phyloP scores from a whole-genome alignment of 2,797 vertebrate genomes.

The Arnoldichthys spilopterus region DNA sequence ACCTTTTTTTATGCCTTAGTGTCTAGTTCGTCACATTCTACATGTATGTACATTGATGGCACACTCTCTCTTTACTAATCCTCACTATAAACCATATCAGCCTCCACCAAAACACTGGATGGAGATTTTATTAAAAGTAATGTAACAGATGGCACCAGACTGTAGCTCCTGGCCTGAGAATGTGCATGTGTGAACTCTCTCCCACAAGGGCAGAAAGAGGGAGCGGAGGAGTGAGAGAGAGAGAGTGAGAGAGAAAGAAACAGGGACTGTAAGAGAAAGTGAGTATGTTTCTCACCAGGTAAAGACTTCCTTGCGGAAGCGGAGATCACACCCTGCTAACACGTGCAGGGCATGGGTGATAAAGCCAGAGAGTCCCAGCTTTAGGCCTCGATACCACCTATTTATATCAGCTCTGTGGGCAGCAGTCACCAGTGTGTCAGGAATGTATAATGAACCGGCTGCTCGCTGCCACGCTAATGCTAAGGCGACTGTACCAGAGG shows the following conservation, averaged over 20 bases:
- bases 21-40: too few species aligned
- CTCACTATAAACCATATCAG: conserved; percentile 8
- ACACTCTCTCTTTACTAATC: not conserved
- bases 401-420: conserved; percentile 76
- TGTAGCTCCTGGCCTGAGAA: conserved; percentile 39
- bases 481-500: conserved; percentile 30
- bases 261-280: not conserved
- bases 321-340: conserved; percentile 47
- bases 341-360: conserved; percentile 70
- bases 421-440: conserved; percentile 70
- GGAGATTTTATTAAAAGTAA: conserved; percentile 34
- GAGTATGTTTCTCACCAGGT: conserved; percentile 20
- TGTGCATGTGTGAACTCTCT: conserved; percentile 44
- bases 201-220: conserved; percentile 21
- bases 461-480: conserved; percentile 55
- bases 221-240: conserved; percentile 6
- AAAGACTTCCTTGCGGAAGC: conserved; percentile 3
- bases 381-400: conserved; percentile 76
- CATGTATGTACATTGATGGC: too few species aligned
- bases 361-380: conserved; percentile 69
- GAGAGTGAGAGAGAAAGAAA: conserved; percentile 2
- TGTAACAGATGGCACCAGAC: conserved; percentile 49
- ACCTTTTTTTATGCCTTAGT: too few species aligned
- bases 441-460: conserved; percentile 74
- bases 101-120: not conserved